A percentile compares a stretch with the other conserved stretches of the same genome.
Conservation (phyloP, 2,797 vertebrate genomes). For the Adelosebastes latens region DNA sequence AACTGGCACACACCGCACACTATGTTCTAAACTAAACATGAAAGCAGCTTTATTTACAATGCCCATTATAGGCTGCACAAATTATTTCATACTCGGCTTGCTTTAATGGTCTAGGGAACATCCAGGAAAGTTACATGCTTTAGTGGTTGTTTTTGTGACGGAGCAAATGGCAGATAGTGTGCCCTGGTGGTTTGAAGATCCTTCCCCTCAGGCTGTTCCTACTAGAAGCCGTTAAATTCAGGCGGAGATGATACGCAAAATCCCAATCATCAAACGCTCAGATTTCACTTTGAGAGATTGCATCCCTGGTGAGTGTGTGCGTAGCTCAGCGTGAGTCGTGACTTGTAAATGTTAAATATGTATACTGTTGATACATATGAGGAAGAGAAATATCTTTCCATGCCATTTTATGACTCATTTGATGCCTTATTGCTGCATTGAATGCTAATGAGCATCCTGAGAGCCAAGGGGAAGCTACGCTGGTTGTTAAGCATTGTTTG, state of each 20-base stretch:
- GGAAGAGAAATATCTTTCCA: neutral
- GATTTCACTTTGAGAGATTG: neutral
- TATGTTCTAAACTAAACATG: neutral
- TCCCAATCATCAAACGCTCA: slow-evolving; percentile 1
- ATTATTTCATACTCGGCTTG: neutral
- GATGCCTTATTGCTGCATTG: neutral
- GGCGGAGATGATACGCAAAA: neutral
- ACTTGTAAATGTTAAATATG: neutral
- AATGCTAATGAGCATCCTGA: slow-evolving; percentile 2
- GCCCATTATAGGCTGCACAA: neutral
- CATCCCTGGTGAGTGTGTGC: neutral
- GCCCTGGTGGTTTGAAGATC: neutral
- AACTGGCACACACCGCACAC: neutral
- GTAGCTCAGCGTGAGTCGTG: neutral
- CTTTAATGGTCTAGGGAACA: slow-evolving; percentile 13
- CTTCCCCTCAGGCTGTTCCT: slow-evolving; percentile 1
- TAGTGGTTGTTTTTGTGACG: slow-evolving; percentile 11
- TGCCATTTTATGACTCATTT: slow-evolving; percentile 1
- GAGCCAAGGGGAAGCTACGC: neutral
- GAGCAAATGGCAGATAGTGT: slow-evolving; percentile 19
- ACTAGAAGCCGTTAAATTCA: neutral
- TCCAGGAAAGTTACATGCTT: slow-evolving; percentile 13
- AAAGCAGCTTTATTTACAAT: slow-evolving; percentile 9
- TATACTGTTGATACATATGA: neutral
- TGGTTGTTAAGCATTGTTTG: neutral